These are phyloP conservation scores for Frieseomelitta varia DNA, from an alignment of 1,140 invertebrate species.

Conservation along the genomic window DNA sequence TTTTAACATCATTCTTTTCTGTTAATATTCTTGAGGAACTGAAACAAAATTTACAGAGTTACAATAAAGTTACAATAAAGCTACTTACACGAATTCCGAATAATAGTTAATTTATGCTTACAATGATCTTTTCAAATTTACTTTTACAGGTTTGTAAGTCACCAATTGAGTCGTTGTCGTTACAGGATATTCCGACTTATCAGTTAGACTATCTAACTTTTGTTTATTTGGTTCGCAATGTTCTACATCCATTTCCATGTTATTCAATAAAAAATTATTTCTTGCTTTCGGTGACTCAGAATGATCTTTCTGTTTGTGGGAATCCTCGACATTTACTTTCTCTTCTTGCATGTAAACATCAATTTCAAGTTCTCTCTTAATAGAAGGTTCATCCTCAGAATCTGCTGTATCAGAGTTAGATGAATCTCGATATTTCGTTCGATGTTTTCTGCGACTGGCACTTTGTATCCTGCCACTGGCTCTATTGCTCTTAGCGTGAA, in stretches of 20 bases:
- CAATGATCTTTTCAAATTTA: slow-evolving; percentile 80
- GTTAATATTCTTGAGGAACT: slow-evolving; percentile 65
- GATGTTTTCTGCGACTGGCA: slow-evolving; percentile 71
- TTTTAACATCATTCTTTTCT: slow-evolving; percentile 67
- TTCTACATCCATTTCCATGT: slow-evolving; percentile 46
- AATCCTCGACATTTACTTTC: slow-evolving; percentile 47
- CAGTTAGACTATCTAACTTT: slow-evolving; percentile 47
- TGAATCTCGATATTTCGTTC: slow-evolving; percentile 76
- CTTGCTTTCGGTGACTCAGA: slow-evolving; percentile 54
- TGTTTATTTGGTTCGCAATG: slow-evolving; percentile 57
- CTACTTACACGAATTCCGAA: background rate
- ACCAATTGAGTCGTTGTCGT: slow-evolving; percentile 40
- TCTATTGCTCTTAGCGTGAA: slow-evolving; percentile 38
- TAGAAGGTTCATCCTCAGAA: slow-evolving; percentile 72
- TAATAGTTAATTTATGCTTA: slow-evolving; percentile 64
- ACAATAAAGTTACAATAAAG: too few relatives aligned
- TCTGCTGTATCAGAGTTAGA: slow-evolving; percentile 76
- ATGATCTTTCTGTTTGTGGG: slow-evolving; percentile 46
- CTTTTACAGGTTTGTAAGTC: slow-evolving; percentile 74
- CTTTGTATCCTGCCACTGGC: slow-evolving; percentile 55
- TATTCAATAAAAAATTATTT: slow-evolving; percentile 56
- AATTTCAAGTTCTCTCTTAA: slow-evolving; percentile 57
- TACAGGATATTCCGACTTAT: slow-evolving; percentile 59
- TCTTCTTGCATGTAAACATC: slow-evolving; percentile 53
- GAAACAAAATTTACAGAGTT: slow-evolving; percentile 42